phyloP scores from a whole-genome alignment of 2,797 vertebrate genomes.

The Sarcophilus harrisii region DNA sequence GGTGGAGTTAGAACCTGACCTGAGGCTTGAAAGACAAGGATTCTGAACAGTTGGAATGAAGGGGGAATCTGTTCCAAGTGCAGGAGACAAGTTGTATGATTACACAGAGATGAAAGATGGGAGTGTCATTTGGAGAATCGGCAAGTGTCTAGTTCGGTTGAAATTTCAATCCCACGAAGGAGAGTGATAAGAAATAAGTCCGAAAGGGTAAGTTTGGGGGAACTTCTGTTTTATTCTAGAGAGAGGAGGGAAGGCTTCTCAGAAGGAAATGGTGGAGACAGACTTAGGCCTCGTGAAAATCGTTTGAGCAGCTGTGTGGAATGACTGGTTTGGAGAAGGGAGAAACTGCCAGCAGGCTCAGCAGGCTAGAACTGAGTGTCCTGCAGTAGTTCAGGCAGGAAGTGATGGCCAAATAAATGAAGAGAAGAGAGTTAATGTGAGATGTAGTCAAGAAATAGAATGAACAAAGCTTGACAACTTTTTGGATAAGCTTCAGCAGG shows the following conservation, averaged over 20 bases:
- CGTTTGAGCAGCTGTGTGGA: neutral
- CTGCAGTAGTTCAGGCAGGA: neutral
- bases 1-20: neutral
- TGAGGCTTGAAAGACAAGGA: neutral
- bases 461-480: neutral
- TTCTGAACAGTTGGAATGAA: neutral
- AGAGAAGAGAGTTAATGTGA: neutral
- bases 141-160: neutral
- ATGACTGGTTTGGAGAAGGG: neutral
- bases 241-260: too few relatives aligned
- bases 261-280: neutral
- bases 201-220: neutral
- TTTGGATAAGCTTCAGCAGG: neutral
- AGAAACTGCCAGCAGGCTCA: neutral
- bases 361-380: neutral
- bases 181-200: neutral
- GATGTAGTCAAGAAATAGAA: neutral
- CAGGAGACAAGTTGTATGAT: neutral
- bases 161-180: neutral
- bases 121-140: neutral
- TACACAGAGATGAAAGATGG: neutral
- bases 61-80: neutral
- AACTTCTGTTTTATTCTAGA: neutral
- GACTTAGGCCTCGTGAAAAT: neutral
- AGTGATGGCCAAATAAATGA: neutral